These are phyloP conservation scores for Prolemur simus DNA, from an alignment of 2,113 vertebrate species.

Conservation along the genomic window DNA sequence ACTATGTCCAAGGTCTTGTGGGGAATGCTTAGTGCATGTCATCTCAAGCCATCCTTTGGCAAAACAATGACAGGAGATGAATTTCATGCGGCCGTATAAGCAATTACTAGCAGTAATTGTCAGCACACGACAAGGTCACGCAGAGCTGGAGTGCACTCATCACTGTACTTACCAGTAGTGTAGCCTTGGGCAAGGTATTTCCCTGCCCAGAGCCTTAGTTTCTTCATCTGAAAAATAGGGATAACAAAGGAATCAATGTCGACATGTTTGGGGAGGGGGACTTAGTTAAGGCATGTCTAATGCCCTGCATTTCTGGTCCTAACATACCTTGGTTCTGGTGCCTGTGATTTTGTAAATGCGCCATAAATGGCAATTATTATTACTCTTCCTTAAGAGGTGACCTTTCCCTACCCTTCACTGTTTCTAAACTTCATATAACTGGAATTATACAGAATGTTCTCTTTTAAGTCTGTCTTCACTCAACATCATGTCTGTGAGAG, in stretches of 20 bases:
- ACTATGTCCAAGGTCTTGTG: rapidly evolving
- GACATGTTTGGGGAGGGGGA: too few relatives aligned
- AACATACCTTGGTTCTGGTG: too few relatives aligned
- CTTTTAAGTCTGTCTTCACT: background rate
- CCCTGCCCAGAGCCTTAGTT: background rate
- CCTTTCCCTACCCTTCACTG: background rate
- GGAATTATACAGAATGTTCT: background rate
- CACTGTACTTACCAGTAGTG: rapidly evolving
- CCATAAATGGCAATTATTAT: background rate
- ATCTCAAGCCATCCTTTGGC: rapidly evolving
- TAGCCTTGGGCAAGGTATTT: background rate
- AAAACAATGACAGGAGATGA: rapidly evolving
- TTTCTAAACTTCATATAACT: background rate
- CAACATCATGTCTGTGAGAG: background rate
- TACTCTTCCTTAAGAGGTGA: background rate
- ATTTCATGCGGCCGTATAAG: rapidly evolving
- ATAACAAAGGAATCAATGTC: background rate
- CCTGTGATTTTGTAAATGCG: background rate
- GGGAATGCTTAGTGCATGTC: rapidly evolving
- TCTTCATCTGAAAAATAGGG: background rate
- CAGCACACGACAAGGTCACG: rapidly evolving
- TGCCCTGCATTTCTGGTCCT: too few relatives aligned
- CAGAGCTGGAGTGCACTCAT: rapidly evolving
- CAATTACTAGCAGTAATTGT: background rate
- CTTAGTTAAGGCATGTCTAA: background rate